These are phyloP conservation scores for Noctua fimbriata DNA, from an alignment of 2,888 invertebrate species.

Conservation along the genomic window DNA sequence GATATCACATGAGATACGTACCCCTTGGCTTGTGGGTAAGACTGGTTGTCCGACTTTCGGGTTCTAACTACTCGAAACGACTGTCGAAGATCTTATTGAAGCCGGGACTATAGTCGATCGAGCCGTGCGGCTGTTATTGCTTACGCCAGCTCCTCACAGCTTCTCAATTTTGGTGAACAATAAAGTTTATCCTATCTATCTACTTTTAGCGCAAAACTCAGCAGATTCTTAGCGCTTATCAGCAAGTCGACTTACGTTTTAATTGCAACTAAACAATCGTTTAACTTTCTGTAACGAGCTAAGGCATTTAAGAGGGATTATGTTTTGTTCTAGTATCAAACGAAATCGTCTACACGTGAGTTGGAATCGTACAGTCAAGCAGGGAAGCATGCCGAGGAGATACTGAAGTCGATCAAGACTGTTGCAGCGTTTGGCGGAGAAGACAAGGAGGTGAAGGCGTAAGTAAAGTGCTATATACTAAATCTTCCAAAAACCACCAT, in stretches of 20 bases:
- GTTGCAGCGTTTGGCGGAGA: constrained; percentile 95
- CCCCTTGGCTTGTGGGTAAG: neutral
- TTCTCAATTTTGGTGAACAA: neutral
- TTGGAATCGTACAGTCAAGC: constrained; percentile 94
- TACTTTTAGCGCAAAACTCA: neutral
- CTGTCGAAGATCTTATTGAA: neutral
- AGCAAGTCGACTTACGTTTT: constrained; percentile 15
- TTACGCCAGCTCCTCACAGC: neutral
- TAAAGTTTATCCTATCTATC: neutral
- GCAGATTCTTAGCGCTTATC: constrained; percentile 7
- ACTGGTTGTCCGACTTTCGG: neutral
- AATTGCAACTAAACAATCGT: constrained; percentile 22
- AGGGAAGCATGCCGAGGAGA: constrained; percentile 94
- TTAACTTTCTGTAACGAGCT: constrained; percentile 7
- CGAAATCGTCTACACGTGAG: constrained; percentile 92
- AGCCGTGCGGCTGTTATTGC: neutral
- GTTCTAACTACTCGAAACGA: neutral
- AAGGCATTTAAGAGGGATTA: constrained; percentile 19
- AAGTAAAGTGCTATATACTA: constrained; percentile 57
- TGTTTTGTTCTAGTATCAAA: constrained; percentile 87
- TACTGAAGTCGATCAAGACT: constrained; percentile 93
- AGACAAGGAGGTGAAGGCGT: constrained; percentile 92
- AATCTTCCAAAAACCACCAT: neutral
- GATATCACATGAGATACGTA: neutral
- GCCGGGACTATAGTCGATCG: neutral